Evolutionary conservation across 2,888 invertebrate genomes (phyloP), one percentile per base, ranked within the genome.

Genomic region (Ornithoptera alexandrae): DNA sequence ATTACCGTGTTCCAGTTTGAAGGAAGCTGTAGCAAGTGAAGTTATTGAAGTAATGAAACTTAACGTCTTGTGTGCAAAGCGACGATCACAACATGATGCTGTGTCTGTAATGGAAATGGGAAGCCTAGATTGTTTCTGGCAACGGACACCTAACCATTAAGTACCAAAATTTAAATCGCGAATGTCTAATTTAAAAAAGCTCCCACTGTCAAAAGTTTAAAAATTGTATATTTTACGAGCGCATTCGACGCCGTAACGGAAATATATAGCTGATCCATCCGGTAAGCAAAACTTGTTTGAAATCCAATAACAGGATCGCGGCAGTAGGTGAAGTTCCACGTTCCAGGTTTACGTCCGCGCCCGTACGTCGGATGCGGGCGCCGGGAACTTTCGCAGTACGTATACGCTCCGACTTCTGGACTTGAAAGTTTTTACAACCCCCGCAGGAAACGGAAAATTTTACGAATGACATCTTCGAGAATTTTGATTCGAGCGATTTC

Each of bases 221-320:
- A 42, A 46, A 46, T 46, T 46, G 15, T 15, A 46, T 10, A 46
- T 12, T 46, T 46, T 15, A 46, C 12, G 4, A 10, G 10, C 10
- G 46, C 46, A 46, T 46, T 15, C 46, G 46, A 1, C 46, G 15
- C 22, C 2, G 58, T 58, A 22, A 20, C 24, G 15, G 24, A 58
- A 22, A 3, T 36, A 60, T 18, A 60, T 36, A 36, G 18, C 60
- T 2, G 8, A 18, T 30, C 36, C 7, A 66, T 50, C 42, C 46
- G 59, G 17, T 22, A 50, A 42, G 20, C 67, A 56, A 68, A 71
- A 70, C 70, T 68, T 66, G 63, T 71, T 71, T 59, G 67, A 65
- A 72, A 72, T 72, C 69, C 74, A 72, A 74, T 72, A 74, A 70
- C 68, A 53, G 63, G 65, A 56, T 56, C 65, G 62, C 46, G 46